Base-by-base conservation (phyloP, 2,888 invertebrate species). In the Oscheius sp. region DNA sequence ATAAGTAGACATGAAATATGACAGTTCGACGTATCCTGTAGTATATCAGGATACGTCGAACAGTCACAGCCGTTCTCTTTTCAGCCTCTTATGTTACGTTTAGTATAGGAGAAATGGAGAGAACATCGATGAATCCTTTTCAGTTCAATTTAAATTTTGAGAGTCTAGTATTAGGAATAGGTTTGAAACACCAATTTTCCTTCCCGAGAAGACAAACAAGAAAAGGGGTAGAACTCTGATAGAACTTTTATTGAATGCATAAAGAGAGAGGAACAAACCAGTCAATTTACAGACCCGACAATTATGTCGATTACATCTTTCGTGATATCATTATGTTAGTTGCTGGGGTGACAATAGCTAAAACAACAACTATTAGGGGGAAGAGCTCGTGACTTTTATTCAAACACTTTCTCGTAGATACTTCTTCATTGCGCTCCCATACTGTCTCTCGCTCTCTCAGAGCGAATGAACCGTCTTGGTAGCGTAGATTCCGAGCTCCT, bases 401-500 rank as follows among this genome's bases (percentile, higher is more conserved):
- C 60, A 60, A 60, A 60, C 33, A 37, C 2, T 57, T 32, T 57
- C 29, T 57, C 32, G n/a, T 57, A 10, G 57, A 57, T 29, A 57
- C 29, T 33, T 57, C 7, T 53, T 32, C 29, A 1, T 57, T 57
- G 13, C 32, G 42, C 4, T 29, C 53, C 29, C 4, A 11, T 53
- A 53, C 3, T 11, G 29, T 9, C 10, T 60, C 58, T 58, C 4
- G 7, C 11, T 29, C 58, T 62, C 7, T 70, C 57, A 74, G 47
- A 72, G 66, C 10, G 79, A 80, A 35, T 81, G 81, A 32, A 84
- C 79, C 1, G 80, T 84, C 32, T 83, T 81, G 4, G 83, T 88
- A 7, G 87, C 86, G 10, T 77, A 73, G 65, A 88, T 88, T 37
- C 87, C 88, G 72, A 85, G 83, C 70, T 88, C 87, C 85, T 94